These are phyloP conservation scores for Entomobrya multifasciata DNA, from an alignment of 2,888 invertebrate genomes.

Conservation along the genomic window DNA sequence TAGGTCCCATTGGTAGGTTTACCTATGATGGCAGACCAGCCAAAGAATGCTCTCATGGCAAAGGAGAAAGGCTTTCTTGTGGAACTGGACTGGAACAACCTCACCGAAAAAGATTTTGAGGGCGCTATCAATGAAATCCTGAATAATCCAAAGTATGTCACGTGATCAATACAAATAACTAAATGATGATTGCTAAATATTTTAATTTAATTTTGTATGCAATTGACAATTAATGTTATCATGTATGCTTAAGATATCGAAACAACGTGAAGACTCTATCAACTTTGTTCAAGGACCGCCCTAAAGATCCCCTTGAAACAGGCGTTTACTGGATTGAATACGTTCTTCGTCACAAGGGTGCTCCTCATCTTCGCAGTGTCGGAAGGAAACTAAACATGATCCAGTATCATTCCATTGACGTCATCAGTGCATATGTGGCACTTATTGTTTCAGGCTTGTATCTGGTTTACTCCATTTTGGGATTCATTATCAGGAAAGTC, in stretches of 20 bases:
- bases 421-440: conserved; percentile 85
- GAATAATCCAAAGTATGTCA: conserved; percentile 43
- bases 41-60: conserved; percentile 38
- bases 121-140: conserved; percentile 55
- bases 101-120: conserved; percentile 51
- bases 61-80: conserved; percentile 50
- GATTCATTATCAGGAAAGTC: conserved; percentile 29
- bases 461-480: conserved; percentile 1
- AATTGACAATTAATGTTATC: not conserved
- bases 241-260: conserved; percentile 40
- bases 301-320: conserved; percentile 48
- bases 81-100: conserved; percentile 48
- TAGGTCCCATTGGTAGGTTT: conserved; percentile 21
- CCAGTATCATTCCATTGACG: conserved; percentile 78
- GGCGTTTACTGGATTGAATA: conserved; percentile 73
- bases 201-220: not conserved
- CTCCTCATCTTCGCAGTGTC: conserved; percentile 78
- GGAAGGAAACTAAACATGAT: conserved; percentile 73
- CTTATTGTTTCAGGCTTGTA: conserved; percentile 6
- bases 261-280: conserved; percentile 63
- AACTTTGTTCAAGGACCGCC: conserved; percentile 61
- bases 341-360: conserved; percentile 74
- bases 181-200: too few relatives aligned
- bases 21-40: conserved; percentile 57
- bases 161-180: not conserved